Conservation (phyloP, 2,113 vertebrate species). For the Grallaria varia region DNA sequence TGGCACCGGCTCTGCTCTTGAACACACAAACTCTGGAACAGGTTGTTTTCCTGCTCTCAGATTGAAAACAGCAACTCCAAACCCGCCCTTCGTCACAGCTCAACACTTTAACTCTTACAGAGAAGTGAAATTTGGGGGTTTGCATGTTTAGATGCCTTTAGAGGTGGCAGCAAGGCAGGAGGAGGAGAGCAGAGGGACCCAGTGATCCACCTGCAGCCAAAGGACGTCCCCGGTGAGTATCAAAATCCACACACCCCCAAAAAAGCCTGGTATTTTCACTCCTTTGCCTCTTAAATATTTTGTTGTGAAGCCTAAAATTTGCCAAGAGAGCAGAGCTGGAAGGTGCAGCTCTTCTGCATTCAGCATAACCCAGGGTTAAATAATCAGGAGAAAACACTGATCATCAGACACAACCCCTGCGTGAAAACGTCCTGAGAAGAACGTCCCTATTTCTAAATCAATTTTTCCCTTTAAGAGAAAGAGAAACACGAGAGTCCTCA, state of each 20-base stretch:
- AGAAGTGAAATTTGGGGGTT: background rate
- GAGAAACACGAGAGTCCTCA: background rate
- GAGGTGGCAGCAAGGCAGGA: background rate
- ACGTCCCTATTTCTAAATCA: background rate
- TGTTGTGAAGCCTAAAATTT: rapidly evolving
- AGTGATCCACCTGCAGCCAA: background rate
- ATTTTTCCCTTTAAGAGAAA: background rate
- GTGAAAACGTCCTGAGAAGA: rapidly evolving
- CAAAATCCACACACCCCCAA: background rate
- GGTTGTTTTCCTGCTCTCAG: background rate
- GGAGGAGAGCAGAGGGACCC: background rate
- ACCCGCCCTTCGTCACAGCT: background rate
- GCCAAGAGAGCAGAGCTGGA: background rate
- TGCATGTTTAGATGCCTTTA: background rate
- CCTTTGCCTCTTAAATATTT: background rate
- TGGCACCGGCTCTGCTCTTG: background rate
- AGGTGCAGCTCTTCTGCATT: background rate
- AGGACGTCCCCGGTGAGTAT: rapidly evolving
- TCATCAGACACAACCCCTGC: background rate
- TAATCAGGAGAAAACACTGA: background rate
- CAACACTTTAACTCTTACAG: background rate
- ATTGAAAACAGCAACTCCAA: background rate
- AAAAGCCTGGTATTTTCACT: background rate
- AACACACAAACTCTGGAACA: background rate
- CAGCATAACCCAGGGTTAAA: background rate